Conservation (phyloP, 2,113 vertebrate genomes). For the Cololabis saira region DNA sequence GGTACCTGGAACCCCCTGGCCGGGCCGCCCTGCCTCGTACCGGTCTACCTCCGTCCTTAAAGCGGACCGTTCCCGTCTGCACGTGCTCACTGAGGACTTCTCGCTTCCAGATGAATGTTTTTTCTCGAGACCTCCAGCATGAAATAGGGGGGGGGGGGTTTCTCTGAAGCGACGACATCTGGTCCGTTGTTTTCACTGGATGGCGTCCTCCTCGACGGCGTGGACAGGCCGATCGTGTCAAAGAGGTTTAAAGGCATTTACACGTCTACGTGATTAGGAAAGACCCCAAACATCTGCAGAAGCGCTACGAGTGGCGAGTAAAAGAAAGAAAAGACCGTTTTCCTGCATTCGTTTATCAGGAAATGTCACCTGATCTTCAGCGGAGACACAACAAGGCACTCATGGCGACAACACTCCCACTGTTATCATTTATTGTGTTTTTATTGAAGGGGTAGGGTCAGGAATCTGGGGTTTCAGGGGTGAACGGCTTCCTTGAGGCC, state of each 20-base stretch:
- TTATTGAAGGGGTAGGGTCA: too few species aligned
- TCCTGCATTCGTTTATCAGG: too few species aligned
- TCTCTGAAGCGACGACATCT: constrained; percentile 43
- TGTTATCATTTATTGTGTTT: too few species aligned
- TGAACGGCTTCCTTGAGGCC: too few species aligned
- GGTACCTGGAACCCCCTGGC: constrained; percentile 45
- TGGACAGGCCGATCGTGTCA: not conserved
- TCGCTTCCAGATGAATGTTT: constrained; percentile 25
- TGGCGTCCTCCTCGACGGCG: constrained; percentile 3
- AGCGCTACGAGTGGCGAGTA: too few species aligned
- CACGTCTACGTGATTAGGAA: constrained; percentile 41
- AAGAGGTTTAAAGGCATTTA: constrained; percentile 40
- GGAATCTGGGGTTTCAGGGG: too few species aligned
- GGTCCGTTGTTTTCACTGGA: constrained; percentile 52
- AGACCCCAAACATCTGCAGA: constrained; percentile 44
- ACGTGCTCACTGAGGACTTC: constrained; percentile 21
- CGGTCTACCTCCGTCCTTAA: not conserved
- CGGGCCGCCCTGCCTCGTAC: too few species aligned
- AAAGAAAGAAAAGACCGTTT: too few species aligned
- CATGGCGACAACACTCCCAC: too few species aligned
- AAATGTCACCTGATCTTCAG: too few species aligned
- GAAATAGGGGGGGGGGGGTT: constrained; percentile 20
- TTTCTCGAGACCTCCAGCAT: too few species aligned
- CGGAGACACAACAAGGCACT: too few species aligned
- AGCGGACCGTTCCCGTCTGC: constrained; percentile 26